A percentile compares a stretch with the other conserved stretches of the same genome.
phyloP scores from a whole-genome alignment of 2,888 invertebrate genomes.

The Clivina fossor region DNA sequence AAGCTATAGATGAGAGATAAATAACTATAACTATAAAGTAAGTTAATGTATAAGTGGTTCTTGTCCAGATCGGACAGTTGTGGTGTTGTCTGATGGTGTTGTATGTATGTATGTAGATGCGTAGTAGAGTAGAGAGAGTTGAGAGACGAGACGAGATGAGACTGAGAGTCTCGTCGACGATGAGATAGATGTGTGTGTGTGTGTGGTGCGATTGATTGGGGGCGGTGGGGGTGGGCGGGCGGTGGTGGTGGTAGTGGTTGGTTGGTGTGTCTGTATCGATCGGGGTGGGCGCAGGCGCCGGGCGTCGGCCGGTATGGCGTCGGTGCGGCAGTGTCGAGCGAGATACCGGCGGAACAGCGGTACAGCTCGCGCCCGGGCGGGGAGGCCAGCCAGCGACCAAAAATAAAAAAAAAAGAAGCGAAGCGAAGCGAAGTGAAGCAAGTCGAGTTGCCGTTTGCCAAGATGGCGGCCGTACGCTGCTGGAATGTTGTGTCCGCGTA shows the following conservation, averaged over 20 bases:
- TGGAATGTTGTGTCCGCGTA: slow-evolving; percentile 47
- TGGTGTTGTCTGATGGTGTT: no score
- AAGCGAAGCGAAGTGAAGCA: slow-evolving; percentile 11
- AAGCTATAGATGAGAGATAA: not conserved
- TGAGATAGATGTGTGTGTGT: slow-evolving; percentile 48
- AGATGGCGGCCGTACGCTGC: slow-evolving; percentile 55
- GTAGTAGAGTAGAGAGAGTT: slow-evolving; percentile 12
- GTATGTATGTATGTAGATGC: slow-evolving; percentile 3
- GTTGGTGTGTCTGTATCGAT: slow-evolving; percentile 42
- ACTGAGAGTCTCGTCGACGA: slow-evolving; percentile 45
- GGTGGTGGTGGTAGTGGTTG: slow-evolving; percentile 52
- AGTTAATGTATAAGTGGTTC: not conserved
- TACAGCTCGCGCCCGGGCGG: slow-evolving; percentile 55
- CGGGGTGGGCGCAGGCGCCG: slow-evolving; percentile 35
- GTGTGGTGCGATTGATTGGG: slow-evolving; percentile 52
- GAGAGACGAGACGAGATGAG: slow-evolving; percentile 21
- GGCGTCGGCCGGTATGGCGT: slow-evolving; percentile 36
- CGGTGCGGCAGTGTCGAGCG: slow-evolving; percentile 49
- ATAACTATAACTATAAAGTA: not conserved
- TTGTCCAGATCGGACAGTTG: no score
- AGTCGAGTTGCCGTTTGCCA: slow-evolving; percentile 47
- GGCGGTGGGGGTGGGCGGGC: slow-evolving; percentile 52
- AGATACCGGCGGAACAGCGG: slow-evolving; percentile 55
- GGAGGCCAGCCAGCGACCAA: slow-evolving; percentile 53
- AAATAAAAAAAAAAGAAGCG: slow-evolving; percentile 39